Conservation (phyloP, 2,888 invertebrate species). For the Pammene fasciana region DNA sequence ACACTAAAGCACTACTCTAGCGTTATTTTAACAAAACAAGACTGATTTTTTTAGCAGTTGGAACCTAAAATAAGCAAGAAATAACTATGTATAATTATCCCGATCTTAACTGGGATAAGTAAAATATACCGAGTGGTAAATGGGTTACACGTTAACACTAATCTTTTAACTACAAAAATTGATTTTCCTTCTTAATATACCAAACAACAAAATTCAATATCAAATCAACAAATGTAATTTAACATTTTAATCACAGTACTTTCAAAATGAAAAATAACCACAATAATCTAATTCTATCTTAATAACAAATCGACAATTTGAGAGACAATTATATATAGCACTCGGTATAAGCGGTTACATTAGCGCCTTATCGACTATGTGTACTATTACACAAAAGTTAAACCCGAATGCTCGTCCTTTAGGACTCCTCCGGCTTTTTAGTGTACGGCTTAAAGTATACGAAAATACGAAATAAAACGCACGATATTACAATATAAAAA, state of each 20-base stretch:
- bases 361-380: not conserved
- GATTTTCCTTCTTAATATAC: slow-evolving; percentile 6
- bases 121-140: slow-evolving; percentile 17
- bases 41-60: slow-evolving; percentile 48
- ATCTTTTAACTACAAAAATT: not conserved
- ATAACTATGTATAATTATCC: not conserved
- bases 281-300: slow-evolving; percentile 14
- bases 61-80: slow-evolving; percentile 43
- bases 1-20: slow-evolving; percentile 55
- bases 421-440: not conserved
- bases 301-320: slow-evolving; percentile 15
- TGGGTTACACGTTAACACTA: slow-evolving; percentile 23
- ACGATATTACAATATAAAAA: not conserved
- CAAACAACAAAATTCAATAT: slow-evolving; percentile 10
- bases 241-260: slow-evolving; percentile 9
- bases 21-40: slow-evolving; percentile 48
- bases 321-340: slow-evolving; percentile 4
- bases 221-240: slow-evolving; percentile 21
- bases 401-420: not conserved
- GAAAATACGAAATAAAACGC: too few species aligned
- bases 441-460: too few species aligned
- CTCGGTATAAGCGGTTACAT: slow-evolving; percentile 8
- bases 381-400: not conserved
- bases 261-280: slow-evolving; percentile 12
- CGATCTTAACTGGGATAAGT: slow-evolving; percentile 6